phyloP scores from a whole-genome alignment of 2,113 vertebrate species.

The Lepus americanus region DNA sequence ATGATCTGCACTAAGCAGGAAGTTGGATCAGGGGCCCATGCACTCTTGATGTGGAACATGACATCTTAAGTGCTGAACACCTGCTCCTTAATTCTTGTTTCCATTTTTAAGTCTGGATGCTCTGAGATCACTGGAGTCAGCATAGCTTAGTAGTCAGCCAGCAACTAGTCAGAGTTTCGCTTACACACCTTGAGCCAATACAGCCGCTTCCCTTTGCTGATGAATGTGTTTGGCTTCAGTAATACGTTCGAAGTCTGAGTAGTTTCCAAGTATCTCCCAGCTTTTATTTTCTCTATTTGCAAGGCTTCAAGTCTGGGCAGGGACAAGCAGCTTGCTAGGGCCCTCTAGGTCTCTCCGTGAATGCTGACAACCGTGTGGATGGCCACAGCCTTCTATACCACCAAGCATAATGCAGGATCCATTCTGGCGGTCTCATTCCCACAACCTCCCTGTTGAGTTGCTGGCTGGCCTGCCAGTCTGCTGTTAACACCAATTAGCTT shows the following conservation, averaged over 20 bases:
- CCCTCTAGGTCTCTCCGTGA: neutral
- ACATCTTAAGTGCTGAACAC: too few species aligned
- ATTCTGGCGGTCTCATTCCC: neutral
- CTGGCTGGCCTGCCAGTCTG: neutral
- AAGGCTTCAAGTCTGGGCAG: neutral
- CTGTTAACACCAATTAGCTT: neutral
- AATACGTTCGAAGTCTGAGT: neutral
- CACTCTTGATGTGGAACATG: too few species aligned
- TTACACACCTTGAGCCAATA: conserved; percentile 4
- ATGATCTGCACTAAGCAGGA: too few species aligned
- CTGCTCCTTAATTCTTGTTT: neutral
- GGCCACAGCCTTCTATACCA: conserved; percentile 6
- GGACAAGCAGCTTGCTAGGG: neutral
- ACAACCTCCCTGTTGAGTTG: neutral
- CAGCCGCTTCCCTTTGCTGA: conserved; percentile 1
- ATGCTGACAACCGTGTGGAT: neutral
- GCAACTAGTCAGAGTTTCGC: neutral
- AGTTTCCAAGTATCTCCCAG: conserved; percentile 27
- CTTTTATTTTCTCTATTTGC: conserved; percentile 46
- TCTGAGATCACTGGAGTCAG: neutral
- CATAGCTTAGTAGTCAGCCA: conserved; percentile 26
- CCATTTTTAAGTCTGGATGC: conserved; percentile 26
- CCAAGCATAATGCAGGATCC: neutral
- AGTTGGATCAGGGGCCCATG: too few species aligned
- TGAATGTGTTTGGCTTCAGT: neutral